These are phyloP conservation scores for Catharus ustulatus DNA, from an alignment of 2,797 vertebrate genomes.

Conservation along the genomic window DNA sequence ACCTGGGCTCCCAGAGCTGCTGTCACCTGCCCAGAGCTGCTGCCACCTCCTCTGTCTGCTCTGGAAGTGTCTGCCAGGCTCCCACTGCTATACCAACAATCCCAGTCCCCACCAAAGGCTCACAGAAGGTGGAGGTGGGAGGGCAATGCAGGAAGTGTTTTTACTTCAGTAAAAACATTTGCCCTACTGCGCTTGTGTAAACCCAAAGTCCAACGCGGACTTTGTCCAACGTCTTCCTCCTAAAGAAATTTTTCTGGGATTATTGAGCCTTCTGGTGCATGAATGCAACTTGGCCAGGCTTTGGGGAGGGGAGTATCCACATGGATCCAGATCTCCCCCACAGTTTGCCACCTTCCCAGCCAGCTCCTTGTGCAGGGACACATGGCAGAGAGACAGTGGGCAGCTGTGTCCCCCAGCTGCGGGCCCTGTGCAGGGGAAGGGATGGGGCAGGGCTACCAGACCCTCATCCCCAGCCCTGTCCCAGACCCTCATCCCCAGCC, in stretches of 20 bases:
- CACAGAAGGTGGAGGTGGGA: neutral
- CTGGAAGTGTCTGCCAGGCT: neutral
- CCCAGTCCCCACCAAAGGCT: neutral
- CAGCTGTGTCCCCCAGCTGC: accelerated
- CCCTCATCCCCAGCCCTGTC: neutral
- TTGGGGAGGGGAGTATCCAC: neutral
- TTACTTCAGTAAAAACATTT: neutral
- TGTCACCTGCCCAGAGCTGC: neutral
- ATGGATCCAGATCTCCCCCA: accelerated
- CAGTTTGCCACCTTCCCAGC: neutral
- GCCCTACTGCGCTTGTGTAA: neutral
- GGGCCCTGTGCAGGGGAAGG: neutral
- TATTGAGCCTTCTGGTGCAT: neutral
- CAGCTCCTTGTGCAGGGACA: accelerated
- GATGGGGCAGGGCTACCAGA: neutral
- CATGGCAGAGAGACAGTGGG: accelerated
- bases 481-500: no score
- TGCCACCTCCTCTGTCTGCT: neutral
- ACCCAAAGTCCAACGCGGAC: neutral
- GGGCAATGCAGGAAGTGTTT: neutral
- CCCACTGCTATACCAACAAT: neutral
- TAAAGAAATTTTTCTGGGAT: neutral
- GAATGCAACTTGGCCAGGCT: neutral
- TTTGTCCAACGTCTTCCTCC: neutral
- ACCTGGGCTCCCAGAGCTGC: neutral